Evolutionary conservation across 2,113 vertebrate species (phyloP), one percentile per base, ranked within the genome.

Genomic region (Paratilapia polleni): DNA sequence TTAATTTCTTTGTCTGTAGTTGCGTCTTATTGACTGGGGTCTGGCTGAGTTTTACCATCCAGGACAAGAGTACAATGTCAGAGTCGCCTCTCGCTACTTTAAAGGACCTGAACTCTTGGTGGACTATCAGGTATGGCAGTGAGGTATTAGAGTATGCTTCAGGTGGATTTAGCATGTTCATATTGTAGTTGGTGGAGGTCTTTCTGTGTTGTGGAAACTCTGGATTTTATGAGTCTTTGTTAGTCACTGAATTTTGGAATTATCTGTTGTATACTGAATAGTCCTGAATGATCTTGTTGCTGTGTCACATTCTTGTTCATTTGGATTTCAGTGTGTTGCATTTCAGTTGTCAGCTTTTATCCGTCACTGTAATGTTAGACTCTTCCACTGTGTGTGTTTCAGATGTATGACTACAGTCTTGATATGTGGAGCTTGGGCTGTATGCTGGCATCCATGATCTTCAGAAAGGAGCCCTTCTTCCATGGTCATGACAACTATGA

Each of bases 351-450:
- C 38, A 38, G 41, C 62, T 66, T 36, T 24, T 4, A 24, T 1
- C 5, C 47, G 49, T 49, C 49, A n/a, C n/a, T n/a, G n/a, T n/a
- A n/a, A n/a, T n/a, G n/a, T n/a, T n/a, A n/a, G 66, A 26, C 19
- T 8, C 78, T 7, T 74, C 0, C 76, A 0, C 87, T 28, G 5
- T 87, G 70, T 66, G 12, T 85, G 17, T 26, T 68, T 73, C 43
- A 97, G 97, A 97, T 97, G 97, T 97, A 97, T 56, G 97, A 97
- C 94, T 97, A 97, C 95, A 97, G 96, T 93, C 83, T 97, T 82
- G 97, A 97, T 92, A 97, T 97, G 97, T 97, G 97, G 97, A 97
- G 96, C 85, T 83, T 97, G 86, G 97, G 97, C 28, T 97, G 97
- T 83, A 97, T 97, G 97, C 84, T 97, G 82, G 97, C 97, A 88